A percentile compares a stretch with the other conserved stretches of the same genome.
Evolutionary conservation across 2,113 vertebrate genomes (phyloP).

Genomic region (Piaya cayana): DNA sequence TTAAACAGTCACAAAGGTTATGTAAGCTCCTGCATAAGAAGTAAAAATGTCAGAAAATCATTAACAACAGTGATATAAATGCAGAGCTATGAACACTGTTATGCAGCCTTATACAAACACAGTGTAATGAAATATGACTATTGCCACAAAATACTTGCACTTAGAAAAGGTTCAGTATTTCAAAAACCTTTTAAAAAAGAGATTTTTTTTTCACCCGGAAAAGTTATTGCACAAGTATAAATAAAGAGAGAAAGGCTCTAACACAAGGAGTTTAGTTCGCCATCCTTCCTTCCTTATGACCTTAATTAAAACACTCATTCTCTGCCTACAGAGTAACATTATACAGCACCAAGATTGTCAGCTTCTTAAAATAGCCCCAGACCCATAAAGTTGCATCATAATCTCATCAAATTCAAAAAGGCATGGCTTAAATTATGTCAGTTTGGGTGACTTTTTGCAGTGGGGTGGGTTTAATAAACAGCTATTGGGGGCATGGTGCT

Average conservation of each 20-base stretch:
- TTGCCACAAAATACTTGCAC: not conserved
- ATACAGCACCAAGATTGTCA: not conserved
- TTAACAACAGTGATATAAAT: not conserved
- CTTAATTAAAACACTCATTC: slow-evolving; percentile 32
- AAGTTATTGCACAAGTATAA: not conserved
- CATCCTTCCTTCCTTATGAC: not conserved
- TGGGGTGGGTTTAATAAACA: not conserved
- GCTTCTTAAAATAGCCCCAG: slow-evolving; percentile 39
- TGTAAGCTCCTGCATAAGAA: not conserved
- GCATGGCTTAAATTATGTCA: not conserved
- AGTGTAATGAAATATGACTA: not conserved
- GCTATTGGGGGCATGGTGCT: rapidly evolving
- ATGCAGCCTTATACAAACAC: not conserved
- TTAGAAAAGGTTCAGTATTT: not conserved
- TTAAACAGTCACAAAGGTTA: not conserved
- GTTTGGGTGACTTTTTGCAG: not conserved
- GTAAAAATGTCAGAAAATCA: not conserved
- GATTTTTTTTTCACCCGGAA: not conserved
- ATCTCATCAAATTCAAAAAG: not conserved
- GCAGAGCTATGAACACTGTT: not conserved
- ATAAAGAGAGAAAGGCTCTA: not conserved
- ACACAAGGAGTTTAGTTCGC: not conserved
- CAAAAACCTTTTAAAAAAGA: not conserved
- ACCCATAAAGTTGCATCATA: not conserved
- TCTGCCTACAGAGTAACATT: slow-evolving; percentile 23